phyloP scores from a whole-genome alignment of 1,140 invertebrate genomes.

The Scaptomyza hsui region DNA sequence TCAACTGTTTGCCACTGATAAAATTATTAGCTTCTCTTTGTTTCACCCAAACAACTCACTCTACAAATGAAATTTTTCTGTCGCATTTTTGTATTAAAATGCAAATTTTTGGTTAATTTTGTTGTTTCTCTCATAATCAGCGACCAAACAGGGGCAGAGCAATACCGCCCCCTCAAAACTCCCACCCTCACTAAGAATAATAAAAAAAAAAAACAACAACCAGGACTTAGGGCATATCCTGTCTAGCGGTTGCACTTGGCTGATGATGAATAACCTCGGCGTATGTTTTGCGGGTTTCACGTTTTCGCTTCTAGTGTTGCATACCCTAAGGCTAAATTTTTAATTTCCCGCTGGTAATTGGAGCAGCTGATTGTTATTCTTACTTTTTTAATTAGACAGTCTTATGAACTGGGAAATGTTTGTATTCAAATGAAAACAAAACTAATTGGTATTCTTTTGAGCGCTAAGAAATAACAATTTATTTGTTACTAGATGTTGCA shows the following conservation, averaged over 20 bases:
- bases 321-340: constrained; percentile 43
- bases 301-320: constrained; percentile 9
- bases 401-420: background rate
- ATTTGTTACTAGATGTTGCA: no score
- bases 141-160: constrained; percentile 32
- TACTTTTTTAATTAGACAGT: constrained; percentile 50
- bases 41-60: constrained; percentile 26
- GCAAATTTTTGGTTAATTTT: constrained; percentile 80
- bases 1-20: constrained; percentile 82
- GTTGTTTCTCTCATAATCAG: constrained; percentile 80
- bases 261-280: constrained; percentile 74
- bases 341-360: constrained; percentile 51
- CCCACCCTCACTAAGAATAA: background rate
- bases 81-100: constrained; percentile 76
- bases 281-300: constrained; percentile 42
- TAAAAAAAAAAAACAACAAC: constrained; percentile 9
- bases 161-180: background rate
- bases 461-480: no score
- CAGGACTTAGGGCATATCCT: constrained; percentile 23
- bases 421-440: background rate
- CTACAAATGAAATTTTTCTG: constrained; percentile 10
- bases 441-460: background rate
- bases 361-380: constrained; percentile 13
- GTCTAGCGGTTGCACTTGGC: constrained; percentile 70
- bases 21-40: constrained; percentile 81